These are phyloP conservation scores for Xenopus laevis DNA, from an alignment of 2,113 vertebrate species.

Conservation along the genomic window DNA sequence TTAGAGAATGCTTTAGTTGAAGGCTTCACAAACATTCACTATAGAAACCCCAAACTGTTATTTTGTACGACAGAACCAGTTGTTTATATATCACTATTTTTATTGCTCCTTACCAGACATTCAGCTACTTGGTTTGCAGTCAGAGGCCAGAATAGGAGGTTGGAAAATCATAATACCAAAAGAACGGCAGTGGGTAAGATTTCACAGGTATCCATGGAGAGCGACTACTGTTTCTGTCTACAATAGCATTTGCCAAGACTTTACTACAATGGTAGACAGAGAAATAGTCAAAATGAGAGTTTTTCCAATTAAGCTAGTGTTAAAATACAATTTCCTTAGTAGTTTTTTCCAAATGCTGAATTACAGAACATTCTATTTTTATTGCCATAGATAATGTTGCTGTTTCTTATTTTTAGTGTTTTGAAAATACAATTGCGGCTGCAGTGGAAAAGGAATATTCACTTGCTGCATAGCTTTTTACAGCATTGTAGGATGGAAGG, in stretches of 20 bases:
- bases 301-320: slow-evolving; percentile 25
- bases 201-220: slow-evolving; percentile 42
- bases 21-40: slow-evolving; percentile 1
- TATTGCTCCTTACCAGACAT: slow-evolving; percentile 29
- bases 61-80: slow-evolving; percentile 14
- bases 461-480: no score
- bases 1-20: background rate
- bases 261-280: slow-evolving; percentile 29
- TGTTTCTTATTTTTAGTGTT: slow-evolving; percentile 23
- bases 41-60: background rate
- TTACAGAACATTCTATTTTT: slow-evolving; percentile 25
- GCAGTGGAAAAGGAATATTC: no score
- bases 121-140: slow-evolving; percentile 35
- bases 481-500: no score
- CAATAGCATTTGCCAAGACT: slow-evolving; percentile 36
- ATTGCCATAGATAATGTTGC: slow-evolving; percentile 28
- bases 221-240: slow-evolving; percentile 44
- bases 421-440: slow-evolving; percentile 13
- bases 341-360: slow-evolving; percentile 19
- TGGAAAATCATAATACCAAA: slow-evolving; percentile 40
- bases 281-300: slow-evolving; percentile 15
- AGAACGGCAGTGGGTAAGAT: slow-evolving; percentile 38
- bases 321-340: slow-evolving; percentile 36
- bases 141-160: slow-evolving; percentile 16
- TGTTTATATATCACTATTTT: slow-evolving; percentile 23